Evolutionary conservation across 2,888 invertebrate genomes (phyloP), one percentile per base, ranked within the genome.

Genomic region (Clepsis dumicolana): DNA sequence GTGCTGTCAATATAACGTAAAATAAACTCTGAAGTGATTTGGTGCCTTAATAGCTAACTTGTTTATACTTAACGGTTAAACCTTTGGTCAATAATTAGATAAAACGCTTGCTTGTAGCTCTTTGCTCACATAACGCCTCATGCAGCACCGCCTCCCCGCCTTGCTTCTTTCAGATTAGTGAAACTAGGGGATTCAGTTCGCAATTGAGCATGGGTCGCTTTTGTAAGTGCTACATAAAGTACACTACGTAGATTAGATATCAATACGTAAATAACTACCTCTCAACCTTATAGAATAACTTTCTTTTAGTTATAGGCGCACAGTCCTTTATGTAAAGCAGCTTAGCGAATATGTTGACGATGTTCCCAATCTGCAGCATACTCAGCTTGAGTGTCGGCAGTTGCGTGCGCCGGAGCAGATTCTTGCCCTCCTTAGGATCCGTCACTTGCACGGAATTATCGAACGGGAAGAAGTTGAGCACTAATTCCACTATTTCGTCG

Each of bases 381-480:
- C 95, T 94, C 4, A 94, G 78, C 14, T 91, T 90, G 1, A 97
- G 77, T 1, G 94, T 94, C 3, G 96, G 95, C 68, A 96, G 93
- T 75, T 94, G 95, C 2, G 95, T 95, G 67, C 97, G 93, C 74
- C 94, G 95, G n/a, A 97, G 78, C 79, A 96, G 94, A 0, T 89
- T 94, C 81, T 95, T 95, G 21, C 92, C 95, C 64, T 92, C 94
- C 74, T 92, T 93, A 7, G 94, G 76, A 77, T 96, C 95, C 75
- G 94, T 95, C 88, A 98, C 94, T 94, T 98, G 98, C 44, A 98
- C 94, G 0, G 97, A 96, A 77, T 95, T 95, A 84, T 98, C 98
- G 62, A 94, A 94, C 0, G 96, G 96, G 82, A 95, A 97, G 85
- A 95, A 98, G 74, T 96, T 95, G 52, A 98, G 89, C 70, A 95